Conservation (phyloP, 1,140 invertebrate species). For the Neodiprion fabricii region DNA sequence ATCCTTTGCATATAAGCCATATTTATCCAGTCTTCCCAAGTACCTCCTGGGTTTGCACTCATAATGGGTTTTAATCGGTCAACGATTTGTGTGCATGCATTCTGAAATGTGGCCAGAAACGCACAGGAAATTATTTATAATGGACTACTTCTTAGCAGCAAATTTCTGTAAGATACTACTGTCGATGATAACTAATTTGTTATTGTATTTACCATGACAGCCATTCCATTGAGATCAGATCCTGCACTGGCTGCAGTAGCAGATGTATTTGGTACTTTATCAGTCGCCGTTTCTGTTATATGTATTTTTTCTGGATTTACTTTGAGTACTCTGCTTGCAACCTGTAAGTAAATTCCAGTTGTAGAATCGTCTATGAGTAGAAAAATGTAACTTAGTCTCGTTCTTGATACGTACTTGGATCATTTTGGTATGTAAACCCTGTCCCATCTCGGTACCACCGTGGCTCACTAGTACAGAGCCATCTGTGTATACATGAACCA, state of each 20-base stretch:
- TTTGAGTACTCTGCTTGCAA: conserved; percentile 76
- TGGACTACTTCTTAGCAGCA: background rate
- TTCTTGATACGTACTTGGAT: conserved; percentile 70
- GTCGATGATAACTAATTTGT: background rate
- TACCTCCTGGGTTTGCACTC: conserved; percentile 77
- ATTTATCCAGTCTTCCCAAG: conserved; percentile 86
- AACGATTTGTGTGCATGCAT: conserved; percentile 82
- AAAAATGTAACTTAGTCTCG: conserved; percentile 6
- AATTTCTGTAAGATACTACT: background rate
- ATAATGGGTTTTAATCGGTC: conserved; percentile 81
- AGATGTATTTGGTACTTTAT: conserved; percentile 94
- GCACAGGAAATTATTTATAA: background rate
- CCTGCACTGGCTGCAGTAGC: conserved; percentile 90
- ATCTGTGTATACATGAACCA: conserved; percentile 90
- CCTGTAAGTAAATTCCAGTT: conserved; percentile 41
- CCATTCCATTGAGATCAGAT: conserved; percentile 96
- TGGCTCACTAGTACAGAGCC: conserved; percentile 92
- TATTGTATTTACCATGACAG: conserved; percentile 73
- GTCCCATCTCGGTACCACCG: conserved; percentile 95
- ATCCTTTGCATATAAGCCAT: conserved; percentile 83
- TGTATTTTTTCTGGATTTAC: conserved; percentile 82
- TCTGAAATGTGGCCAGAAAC: conserved; percentile 54
- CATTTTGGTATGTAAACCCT: conserved; percentile 95
- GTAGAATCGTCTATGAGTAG: background rate
- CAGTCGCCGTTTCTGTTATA: conserved; percentile 87